Percentiles rank a stretch among this genome's conserved stretches.
Conservation (phyloP, 2,797 vertebrate genomes). For the Gouania willdenowi region DNA sequence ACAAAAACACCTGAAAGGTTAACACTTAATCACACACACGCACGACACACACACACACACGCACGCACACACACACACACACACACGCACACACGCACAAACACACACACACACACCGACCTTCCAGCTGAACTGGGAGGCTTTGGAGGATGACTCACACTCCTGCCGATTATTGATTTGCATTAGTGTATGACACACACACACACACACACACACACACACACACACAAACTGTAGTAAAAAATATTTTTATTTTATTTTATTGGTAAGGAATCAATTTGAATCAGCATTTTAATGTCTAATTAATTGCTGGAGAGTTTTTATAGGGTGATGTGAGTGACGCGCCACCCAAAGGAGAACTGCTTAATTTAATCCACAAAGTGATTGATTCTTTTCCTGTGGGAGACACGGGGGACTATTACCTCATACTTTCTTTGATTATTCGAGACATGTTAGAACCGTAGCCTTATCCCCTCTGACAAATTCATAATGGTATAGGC, state of each 20-base stretch:
- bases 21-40: conserved; percentile 14
- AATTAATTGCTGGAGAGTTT: too few species aligned
- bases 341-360: too few species aligned
- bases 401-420: too few species aligned
- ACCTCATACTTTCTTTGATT: not conserved
- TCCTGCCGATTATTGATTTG: conserved; percentile 17
- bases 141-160: conserved; percentile 25
- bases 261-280: too few species aligned
- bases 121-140: conserved; percentile 1
- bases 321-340: too few species aligned
- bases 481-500: conserved; percentile 16
- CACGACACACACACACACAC: not conserved
- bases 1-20: conserved; percentile 40
- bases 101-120: conserved; percentile 2
- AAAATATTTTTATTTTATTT: too few species aligned
- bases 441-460: conserved; percentile 19
- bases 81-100: not conserved
- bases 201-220: too few species aligned
- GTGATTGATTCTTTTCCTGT: too few species aligned
- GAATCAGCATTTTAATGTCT: too few species aligned
- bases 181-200: too few species aligned
- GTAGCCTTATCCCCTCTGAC: conserved; percentile 6
- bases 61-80: not conserved
- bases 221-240: too few species aligned
- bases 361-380: too few species aligned